Base-by-base conservation (phyloP, 2,797 vertebrate species). In the Tangara arthus region DNA sequence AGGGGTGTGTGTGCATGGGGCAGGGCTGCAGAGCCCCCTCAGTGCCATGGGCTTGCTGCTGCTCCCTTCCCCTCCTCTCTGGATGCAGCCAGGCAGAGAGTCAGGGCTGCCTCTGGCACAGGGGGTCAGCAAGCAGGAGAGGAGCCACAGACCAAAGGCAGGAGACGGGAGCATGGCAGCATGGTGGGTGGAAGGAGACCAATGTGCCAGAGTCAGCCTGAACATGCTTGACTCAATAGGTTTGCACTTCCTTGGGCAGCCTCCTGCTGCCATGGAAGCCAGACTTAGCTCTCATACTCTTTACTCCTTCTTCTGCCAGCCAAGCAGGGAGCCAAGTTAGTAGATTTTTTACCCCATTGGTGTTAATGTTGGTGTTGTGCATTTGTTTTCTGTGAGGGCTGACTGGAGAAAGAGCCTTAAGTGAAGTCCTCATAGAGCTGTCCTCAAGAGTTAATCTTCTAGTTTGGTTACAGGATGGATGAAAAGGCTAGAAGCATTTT, bases 1-100 rank as follows among this genome's bases (percentile, higher is more conserved):
- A 0, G 6, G 14, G 7, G 2, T 10, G 18, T 16, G 37, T 53
- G 46, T 8, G 8, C 50, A 11, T 0, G 0, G 60, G 22, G 16
- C 42, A 34, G 52, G 28, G 42, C 68, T 22, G 35, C 9, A 1
- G 44, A 61, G 10, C 60, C 17, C 13, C 11, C 0, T 0, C 57
- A 15, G 57, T 21, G 30, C 44, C 3, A 1, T 0, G 9, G 26
- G 8, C 44, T 82, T 23, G 18, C 68, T 41, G 35, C 46, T 72
- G 44, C 44, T 79, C 30, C 2, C 0, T 49, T 37, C 11, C 23
- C 56, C 37, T 69, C 50, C 42, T 11, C 2, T 0, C 35, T 5
- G 26, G 23, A 21, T 20, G 28, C 56, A 80, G 7, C 28, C 11
- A 14, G 60, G 23, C 52, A 23, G 42, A 23, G 42, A 41, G 70